A percentile compares a stretch with the other conserved stretches of the same genome.
Conservation (phyloP, 2,113 vertebrate species). For the Sinocyclocheilus grahami region DNA sequence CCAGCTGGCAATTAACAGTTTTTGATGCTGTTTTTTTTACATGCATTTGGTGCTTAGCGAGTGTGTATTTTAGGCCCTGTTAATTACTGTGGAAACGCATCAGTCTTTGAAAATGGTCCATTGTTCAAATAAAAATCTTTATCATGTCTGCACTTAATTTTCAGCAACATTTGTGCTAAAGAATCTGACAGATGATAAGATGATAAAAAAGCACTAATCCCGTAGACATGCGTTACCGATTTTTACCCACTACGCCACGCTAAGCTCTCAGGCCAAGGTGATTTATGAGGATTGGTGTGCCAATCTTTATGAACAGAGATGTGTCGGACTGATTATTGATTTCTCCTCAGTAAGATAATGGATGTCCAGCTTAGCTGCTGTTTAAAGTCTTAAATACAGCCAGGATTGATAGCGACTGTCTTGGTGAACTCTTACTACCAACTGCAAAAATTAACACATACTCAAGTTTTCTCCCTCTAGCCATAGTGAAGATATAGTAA, state of each 20-base stretch:
- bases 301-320: slow-evolving; percentile 29
- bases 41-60: not conserved
- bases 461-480: slow-evolving; percentile 18
- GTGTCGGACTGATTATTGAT: slow-evolving; percentile 18
- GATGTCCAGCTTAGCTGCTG: slow-evolving; percentile 11
- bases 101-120: not conserved
- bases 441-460: not conserved
- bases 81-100: not conserved
- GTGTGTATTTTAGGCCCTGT: not conserved
- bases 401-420: slow-evolving; percentile 5
- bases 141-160: not conserved
- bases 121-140: not conserved
- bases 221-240: not conserved
- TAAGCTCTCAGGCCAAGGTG: slow-evolving; percentile 21
- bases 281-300: slow-evolving; percentile 27
- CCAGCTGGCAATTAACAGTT: not conserved
- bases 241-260: not conserved
- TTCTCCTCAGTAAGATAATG: not conserved
- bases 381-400: slow-evolving; percentile 15
- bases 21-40: not conserved
- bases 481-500: slow-evolving; percentile 73
- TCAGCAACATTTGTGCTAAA: not conserved
- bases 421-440: not conserved
- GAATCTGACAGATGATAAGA: not conserved
- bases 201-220: not conserved